Percentiles rank a stretch among this genome's conserved stretches.
phyloP scores from a whole-genome alignment of 2,888 invertebrate species.

The Drosophila mimetica region DNA sequence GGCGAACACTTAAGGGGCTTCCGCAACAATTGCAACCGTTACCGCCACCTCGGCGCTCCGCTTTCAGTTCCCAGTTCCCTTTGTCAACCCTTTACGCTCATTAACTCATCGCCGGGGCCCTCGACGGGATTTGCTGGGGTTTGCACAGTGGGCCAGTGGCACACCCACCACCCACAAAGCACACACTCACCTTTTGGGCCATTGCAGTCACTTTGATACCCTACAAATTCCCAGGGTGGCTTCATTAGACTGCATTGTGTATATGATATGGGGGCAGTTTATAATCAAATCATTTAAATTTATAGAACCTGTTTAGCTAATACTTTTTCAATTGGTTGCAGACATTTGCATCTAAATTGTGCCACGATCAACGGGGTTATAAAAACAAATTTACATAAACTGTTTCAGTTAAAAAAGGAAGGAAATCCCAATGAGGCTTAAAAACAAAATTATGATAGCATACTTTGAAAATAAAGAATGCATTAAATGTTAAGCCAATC shows the following conservation, averaged over 20 bases:
- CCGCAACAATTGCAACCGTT: slow-evolving; percentile 62
- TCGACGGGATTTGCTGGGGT: slow-evolving; percentile 33
- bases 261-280: background rate
- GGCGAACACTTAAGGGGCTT: slow-evolving; percentile 72
- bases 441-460: too few relatives aligned
- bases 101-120: slow-evolving; percentile 41
- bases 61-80: slow-evolving; percentile 15
- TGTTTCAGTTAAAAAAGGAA: too few relatives aligned
- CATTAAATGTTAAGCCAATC: too few relatives aligned
- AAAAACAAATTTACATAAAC: too few relatives aligned
- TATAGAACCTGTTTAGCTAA: background rate
- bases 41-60: slow-evolving; percentile 9
- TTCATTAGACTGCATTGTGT: background rate
- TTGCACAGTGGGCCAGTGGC: slow-evolving; percentile 15
- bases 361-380: too few relatives aligned
- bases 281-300: background rate
- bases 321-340: background rate
- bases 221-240: background rate
- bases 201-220: slow-evolving; percentile 7
- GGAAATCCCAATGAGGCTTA: too few relatives aligned
- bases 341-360: too few relatives aligned
- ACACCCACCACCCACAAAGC: background rate
- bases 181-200: background rate
- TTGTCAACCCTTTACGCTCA: slow-evolving; percentile 48
- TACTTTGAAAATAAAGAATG: too few relatives aligned